Evolutionary conservation across 2,113 vertebrate genomes (phyloP), one percentile per base, ranked within the genome.

Genomic region (Aramus guarauna): DNA sequence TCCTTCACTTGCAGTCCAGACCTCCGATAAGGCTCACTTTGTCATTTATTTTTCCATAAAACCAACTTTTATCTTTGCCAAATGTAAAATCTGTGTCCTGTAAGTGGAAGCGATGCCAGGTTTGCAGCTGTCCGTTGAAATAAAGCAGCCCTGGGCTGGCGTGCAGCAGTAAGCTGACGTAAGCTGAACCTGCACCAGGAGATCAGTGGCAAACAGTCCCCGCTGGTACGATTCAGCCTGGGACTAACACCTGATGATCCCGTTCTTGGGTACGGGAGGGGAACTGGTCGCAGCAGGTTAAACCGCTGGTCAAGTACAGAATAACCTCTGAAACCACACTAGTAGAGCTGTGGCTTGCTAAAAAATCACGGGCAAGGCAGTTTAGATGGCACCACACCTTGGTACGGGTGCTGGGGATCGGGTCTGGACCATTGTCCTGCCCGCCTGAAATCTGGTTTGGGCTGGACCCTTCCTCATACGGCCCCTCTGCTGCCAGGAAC

Each of bases 221-320:
- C 8, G 1, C 5, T 5, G 41, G 23, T 56, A 48, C 3, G 2
- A 15, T 36, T 59, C 39, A 36, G 47, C n/a, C 36, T 29, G 14
- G 29, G 47, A 32, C 43, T 48, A 20, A 26, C 0, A 1, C 23
- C 9, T 9, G 13, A 41, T 8, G 27, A 50, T 53, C 45, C 82
- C 2, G 0, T 36, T 39, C 37, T 78, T 3, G 0, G 27, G 53
- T 19, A 10, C 0, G 3, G 43, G 55, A 69, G 32, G 27, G 67
- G 36, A 90, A 52, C n/a, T 73, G 48, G 32, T 47, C 22, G 26
- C 55, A 87, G 64, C 36, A 80, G 26, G 18, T 52, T 32, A 59
- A 71, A 13, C 39, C 1, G 20, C 53, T 52, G 22, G 14, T 67
- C 30, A 12, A 9, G 14, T 34, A 53, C 17, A 52, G 20, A 67